Conservation (phyloP, 2,797 vertebrate genomes). For the Phataginus tricuspis region DNA sequence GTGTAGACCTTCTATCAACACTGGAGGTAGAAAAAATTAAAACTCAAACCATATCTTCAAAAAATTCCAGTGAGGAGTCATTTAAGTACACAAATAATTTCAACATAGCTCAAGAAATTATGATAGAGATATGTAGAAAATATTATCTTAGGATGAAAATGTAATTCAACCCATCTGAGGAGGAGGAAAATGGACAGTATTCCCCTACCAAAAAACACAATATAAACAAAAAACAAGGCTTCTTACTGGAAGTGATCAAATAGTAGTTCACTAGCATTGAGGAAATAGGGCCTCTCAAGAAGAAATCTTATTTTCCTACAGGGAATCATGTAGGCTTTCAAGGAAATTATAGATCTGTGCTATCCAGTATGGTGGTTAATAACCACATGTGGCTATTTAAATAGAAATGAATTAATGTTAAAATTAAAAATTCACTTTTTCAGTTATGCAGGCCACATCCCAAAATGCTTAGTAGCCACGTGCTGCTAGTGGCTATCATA, state of each 20-base stretch:
- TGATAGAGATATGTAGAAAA: background rate
- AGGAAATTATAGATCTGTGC: background rate
- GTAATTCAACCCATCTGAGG: background rate
- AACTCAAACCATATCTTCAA: background rate
- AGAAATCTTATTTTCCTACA: background rate
- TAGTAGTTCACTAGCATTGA: background rate
- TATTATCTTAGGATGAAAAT: background rate
- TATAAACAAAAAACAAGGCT: background rate
- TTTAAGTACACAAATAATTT: background rate
- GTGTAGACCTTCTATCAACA: background rate
- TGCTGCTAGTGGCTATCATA: background rate
- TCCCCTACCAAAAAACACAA: background rate
- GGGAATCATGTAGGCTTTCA: background rate
- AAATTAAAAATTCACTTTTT: background rate
- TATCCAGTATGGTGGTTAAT: background rate
- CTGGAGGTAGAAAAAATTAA: background rate
- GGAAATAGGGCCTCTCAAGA: background rate
- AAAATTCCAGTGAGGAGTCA: background rate
- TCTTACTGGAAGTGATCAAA: background rate
- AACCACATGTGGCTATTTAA: background rate
- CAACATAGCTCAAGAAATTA: background rate
- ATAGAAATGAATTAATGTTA: background rate
- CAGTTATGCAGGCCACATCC: background rate
- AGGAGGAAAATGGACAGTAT: background rate
- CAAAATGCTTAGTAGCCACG: background rate